Evolutionary conservation across 2,888 invertebrate genomes (phyloP), one percentile per base, ranked within the genome.

Genomic region (Pseudolycoriella hygida): DNA sequence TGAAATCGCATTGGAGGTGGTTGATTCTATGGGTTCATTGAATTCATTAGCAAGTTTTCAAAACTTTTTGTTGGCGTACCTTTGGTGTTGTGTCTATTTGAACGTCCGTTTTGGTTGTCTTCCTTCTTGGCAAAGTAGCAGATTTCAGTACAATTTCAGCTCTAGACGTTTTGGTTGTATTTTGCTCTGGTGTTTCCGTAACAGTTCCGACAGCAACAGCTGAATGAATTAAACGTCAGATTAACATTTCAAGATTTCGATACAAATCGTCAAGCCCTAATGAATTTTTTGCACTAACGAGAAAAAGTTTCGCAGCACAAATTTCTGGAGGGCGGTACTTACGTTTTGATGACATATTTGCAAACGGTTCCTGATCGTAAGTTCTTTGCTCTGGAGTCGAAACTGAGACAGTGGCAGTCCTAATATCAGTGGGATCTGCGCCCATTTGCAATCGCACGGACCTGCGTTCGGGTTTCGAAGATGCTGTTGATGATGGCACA

Each of bases 91-190:
- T 73, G 49, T 74, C 70, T 50, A 76, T 57, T 52, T 72, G 70
- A 43, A 78, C 74, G 60, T 77, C 75, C 1, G 77, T 72, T 60
- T 75, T 76, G 40, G 73, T 68, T 3, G 74, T 74, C 55, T 76
- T 77, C 25, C 77, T 67, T 50, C 77, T 67, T 3, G 77, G 77
- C 49, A 78, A 60, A 1, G 78, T 78, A 1, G 77, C 76, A 47
- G 77, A 76, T 56, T 78, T 77, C 20, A 77, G 59, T 1, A 73
- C 75, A 45, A 78, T 76, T 53, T 77, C 76, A 52, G 76, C 74
- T 18, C 73, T 72, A 14, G 76, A 74, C 2, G 72, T 73, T 60
- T 76, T 72, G 32, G 66, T 61, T 48, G 57, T 60, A 49, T 61
- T 61, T 6, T 46, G 31, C 30, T 46, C 47, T 10, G 43, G 43